Evolutionary conservation across 2,113 vertebrate species (phyloP), one percentile per base, ranked within the genome.

Genomic region (Trogon melanurus): DNA sequence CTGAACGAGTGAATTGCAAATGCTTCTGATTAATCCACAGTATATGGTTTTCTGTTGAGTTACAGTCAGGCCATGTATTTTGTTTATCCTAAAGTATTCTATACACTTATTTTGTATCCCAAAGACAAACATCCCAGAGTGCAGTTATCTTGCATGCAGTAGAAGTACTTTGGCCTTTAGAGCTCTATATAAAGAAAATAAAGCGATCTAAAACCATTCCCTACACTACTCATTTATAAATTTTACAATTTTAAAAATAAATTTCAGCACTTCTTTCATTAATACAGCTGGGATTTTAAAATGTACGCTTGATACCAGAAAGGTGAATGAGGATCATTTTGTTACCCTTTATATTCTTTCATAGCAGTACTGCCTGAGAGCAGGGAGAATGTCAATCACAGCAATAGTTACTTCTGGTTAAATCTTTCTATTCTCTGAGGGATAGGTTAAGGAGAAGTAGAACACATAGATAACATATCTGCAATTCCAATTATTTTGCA

Each of bases 381-480:
- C 32, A 93, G 32, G 73, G 45, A 86, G 61, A 60, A 60, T 81
- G 83, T 87, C 86, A 91, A 81, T 95, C 89, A 91, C 38, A 82
- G 65, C 47, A 69, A 32, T 25, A 64, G 69, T 67, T 91, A 54
- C 45, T 91, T 87, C 44, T 91, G 38, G 60, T 44, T 91, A 80
- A 78, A 78, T 66, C 45, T 92, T 80, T 83, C 18, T n/a, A 1
- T 92, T 85, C 80, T 96, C 87, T 75, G 57, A 65, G 74, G 76
- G 25, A 45, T 21, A 87, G 47, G 57, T 51, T 92, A 85, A 84
- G 25, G 53, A 74, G 54, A 82, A 93, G 30, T 79, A 85, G 81
- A 82, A 85, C 2, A 11, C 70, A 36, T 8, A 51, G 51, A 72
- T 22, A 74, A 47, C 2, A 4, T 54, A 83, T 70, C 66, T 91